phyloP scores from a whole-genome alignment of 35 echinoderm and acorn worm genomes.

The Anneissia japonica region DNA sequence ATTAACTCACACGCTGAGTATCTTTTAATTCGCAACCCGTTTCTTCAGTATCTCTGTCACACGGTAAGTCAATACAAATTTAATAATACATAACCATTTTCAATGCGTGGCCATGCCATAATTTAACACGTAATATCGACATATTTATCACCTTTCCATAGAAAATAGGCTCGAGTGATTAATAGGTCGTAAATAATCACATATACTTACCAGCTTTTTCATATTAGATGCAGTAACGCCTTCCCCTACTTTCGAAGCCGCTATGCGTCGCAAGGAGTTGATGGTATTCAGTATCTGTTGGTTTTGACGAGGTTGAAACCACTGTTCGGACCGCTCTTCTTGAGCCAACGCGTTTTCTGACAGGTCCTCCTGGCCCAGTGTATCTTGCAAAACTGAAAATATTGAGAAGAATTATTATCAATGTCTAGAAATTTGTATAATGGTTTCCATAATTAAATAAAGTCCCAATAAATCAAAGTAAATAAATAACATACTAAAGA shows the following conservation, averaged over 20 bases:
- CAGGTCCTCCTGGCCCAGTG: not conserved
- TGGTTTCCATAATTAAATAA: no score
- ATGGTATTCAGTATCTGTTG: not conserved
- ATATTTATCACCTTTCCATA: not conserved
- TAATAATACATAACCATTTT: no score
- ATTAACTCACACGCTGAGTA: no score
- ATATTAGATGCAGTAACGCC: not conserved
- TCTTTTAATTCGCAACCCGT: no score
- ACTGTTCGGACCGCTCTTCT: not conserved
- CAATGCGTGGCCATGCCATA: no score
- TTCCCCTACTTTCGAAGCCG: not conserved
- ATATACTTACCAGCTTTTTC: not conserved
- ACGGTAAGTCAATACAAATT: no score
- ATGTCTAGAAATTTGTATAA: no score
- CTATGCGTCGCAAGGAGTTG: not conserved
- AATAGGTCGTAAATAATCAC: not conserved
- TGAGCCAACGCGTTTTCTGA: no score
- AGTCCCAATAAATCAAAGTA: no score
- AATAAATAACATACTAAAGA: no score
- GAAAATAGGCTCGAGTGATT: not conserved
- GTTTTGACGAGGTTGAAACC: not conserved
- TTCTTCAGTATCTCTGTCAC: no score
- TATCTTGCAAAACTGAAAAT: not conserved
- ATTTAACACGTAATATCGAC: not conserved
- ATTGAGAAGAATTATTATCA: no score